Evolutionary conservation across 2,113 vertebrate species (phyloP), one percentile per base, ranked within the genome.

Genomic region (Helogale parvula): DNA sequence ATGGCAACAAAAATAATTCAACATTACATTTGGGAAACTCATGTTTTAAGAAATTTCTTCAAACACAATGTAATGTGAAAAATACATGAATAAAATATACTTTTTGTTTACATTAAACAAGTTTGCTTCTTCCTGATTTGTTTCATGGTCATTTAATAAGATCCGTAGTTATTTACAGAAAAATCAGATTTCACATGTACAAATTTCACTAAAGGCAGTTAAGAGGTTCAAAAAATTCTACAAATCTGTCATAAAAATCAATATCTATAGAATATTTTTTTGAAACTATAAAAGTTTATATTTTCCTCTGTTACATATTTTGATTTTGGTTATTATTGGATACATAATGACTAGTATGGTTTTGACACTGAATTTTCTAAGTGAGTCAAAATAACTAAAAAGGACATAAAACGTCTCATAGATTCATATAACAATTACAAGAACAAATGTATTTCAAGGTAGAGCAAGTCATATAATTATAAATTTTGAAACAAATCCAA

Each of bases 1-100:
- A 50, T 21, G 38, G 31, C 3, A 93, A 80, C 60, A 91, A 80
- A 94, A 92, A 87, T 66, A 92, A 72, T 74, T 97, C 41, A 94
- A 9, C 71, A 21, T 15, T 90, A 31, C 9, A 85, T 68, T 95
- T 81, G 45, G 5, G 5, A 92, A 96, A 60, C 3, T 74, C 45
- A 82, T 68, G 27, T 79, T 81, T 41, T 89, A 45, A 63, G 19
- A 95, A 88, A 63, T 3, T 21, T 81, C 52, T 93, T 88, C 29
- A 85, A 94, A 97, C 1, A 89, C 19, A 92, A 50, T n/a, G 3
- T 83, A 63, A 74, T 66, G 1, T 50, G n/a, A 50, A 93, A 90
- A 83, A 74, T 41, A 89, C 7, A 60, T 65, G 72, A 52, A 27
- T 79, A 88, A 92, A 97, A 54, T 60, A 33, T 47, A 80, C 19